These are phyloP conservation scores for Glomeris marginata DNA, from an alignment of 2,888 invertebrate species.

Conservation along the genomic window DNA sequence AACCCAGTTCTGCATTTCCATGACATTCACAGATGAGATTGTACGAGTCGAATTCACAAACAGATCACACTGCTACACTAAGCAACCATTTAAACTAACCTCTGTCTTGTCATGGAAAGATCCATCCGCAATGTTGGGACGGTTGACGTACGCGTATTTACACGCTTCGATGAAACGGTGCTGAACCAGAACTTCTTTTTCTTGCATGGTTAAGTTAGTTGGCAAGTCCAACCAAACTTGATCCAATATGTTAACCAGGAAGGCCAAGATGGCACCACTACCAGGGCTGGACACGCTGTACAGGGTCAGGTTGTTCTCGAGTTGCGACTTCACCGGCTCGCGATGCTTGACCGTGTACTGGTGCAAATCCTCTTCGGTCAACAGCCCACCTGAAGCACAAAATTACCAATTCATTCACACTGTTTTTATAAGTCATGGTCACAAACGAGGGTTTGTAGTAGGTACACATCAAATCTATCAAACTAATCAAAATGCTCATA, in stretches of 20 bases:
- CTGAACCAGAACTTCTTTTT: slow-evolving; percentile 39
- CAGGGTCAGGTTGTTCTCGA: slow-evolving; percentile 47
- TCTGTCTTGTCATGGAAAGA: slow-evolving; percentile 52
- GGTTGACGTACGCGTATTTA: slow-evolving; percentile 77
- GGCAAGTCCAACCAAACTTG: neutral
- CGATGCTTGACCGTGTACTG: slow-evolving; percentile 23
- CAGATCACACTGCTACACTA: neutral
- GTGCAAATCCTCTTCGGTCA: slow-evolving; percentile 27
- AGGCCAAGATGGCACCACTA: slow-evolving; percentile 61
- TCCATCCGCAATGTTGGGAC: slow-evolving; percentile 70
- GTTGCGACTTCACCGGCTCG: slow-evolving; percentile 41
- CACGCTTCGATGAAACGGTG: slow-evolving; percentile 76
- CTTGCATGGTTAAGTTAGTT: slow-evolving; percentile 13
- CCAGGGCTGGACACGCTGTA: slow-evolving; percentile 74
- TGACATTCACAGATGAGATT: too few species aligned
- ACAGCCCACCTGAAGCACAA: slow-evolving; percentile 23
- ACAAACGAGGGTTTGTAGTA: too few species aligned
- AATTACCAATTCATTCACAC: slow-evolving; percentile 14
- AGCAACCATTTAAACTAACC: slow-evolving; percentile 35
- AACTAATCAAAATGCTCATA: too few species aligned
- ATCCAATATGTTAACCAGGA: slow-evolving; percentile 62
- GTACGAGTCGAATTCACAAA: too few species aligned
- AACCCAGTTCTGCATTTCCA: too few species aligned
- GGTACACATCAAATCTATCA: too few species aligned
- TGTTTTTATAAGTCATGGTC: too few species aligned